Percentiles rank a stretch among this genome's conserved stretches.
These are phyloP conservation scores for Eudyptes chrysolophus DNA, from an alignment of 2,113 vertebrate species.

Conservation along the genomic window DNA sequence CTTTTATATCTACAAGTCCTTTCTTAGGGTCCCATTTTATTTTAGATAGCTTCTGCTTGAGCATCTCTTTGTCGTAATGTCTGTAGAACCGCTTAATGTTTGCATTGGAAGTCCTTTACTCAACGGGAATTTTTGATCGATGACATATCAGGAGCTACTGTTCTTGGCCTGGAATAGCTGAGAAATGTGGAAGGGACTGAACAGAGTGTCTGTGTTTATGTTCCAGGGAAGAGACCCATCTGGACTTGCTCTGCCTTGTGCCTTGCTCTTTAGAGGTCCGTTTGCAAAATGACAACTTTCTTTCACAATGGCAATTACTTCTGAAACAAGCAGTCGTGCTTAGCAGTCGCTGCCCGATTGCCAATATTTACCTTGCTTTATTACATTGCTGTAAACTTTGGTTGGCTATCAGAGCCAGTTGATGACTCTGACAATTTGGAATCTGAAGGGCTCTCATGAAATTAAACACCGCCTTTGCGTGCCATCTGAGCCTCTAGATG, in stretches of 20 bases:
- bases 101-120: not conserved
- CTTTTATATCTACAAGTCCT: not conserved
- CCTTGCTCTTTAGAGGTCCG: not conserved
- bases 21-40: not conserved
- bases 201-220: not conserved
- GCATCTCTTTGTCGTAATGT: not conserved
- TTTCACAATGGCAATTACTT: constrained; percentile 1
- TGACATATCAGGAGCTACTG: not conserved
- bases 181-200: not conserved
- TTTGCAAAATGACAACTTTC: constrained; percentile 36
- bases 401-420: constrained; percentile 26
- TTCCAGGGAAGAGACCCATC: constrained; percentile 16
- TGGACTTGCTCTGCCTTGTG: constrained; percentile 8
- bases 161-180: constrained; percentile 6
- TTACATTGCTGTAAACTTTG: constrained; percentile 38
- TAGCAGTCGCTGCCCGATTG: not conserved
- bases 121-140: not conserved
- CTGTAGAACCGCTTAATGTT: not conserved
- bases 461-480: constrained; percentile 67
- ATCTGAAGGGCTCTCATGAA: constrained; percentile 62
- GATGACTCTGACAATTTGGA: constrained; percentile 58
- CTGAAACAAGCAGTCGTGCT: not conserved
- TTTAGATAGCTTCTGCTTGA: not conserved
- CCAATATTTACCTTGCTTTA: constrained; percentile 68
- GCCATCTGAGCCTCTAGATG: constrained; percentile 65